Evolutionary conservation across 2,113 vertebrate species (phyloP), one percentile per base, ranked within the genome.

Genomic region (Myrmophylax atrothorax): DNA sequence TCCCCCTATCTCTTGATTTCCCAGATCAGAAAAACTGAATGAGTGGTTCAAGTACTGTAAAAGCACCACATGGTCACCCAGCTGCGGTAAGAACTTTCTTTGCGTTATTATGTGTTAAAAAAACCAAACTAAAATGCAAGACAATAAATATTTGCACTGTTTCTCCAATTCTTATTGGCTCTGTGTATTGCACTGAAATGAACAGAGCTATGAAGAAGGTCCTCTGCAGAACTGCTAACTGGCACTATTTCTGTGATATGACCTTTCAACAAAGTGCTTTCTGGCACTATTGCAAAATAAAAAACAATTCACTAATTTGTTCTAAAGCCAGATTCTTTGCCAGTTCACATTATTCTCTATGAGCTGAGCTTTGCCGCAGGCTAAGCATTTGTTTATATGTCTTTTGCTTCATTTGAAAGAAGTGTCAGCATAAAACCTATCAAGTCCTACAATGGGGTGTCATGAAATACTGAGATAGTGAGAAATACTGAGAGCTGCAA

Each of bases 381-480:
- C 49, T 66, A 88, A 85, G 29, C 59, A 66, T 95, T 94, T 93
- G 60, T 90, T 92, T 88, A 26, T 70, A 37, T 56, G 59, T 68
- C 19, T 85, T 38, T 53, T 73, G 24, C 38, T 93, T 84, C 20
- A 55, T 90, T 90, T 89, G 69, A 86, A 86, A 89, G 23, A 15
- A 89, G 29, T 64, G 50, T 87, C 78, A 84, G 19, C 7, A 20
- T 74, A 77, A 67, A 87, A 87, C 67, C n/a, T 38, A 75, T 31
- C 6, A 17, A 58, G n/a, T 60, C 52, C 26, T 75, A 28, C 59
- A 58, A 28, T 7, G 10, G 10, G 2, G 11, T 46, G 49, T 46
- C 64, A 31, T 79, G 84, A 79, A 68, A 76, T 70, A 28, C 25
- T 60, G 52, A 64, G 23, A 35, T 67, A 76, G 17, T 70, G 49